Base-by-base conservation (phyloP, 2,888 invertebrate species). In the Ennomos erosarius region DNA sequence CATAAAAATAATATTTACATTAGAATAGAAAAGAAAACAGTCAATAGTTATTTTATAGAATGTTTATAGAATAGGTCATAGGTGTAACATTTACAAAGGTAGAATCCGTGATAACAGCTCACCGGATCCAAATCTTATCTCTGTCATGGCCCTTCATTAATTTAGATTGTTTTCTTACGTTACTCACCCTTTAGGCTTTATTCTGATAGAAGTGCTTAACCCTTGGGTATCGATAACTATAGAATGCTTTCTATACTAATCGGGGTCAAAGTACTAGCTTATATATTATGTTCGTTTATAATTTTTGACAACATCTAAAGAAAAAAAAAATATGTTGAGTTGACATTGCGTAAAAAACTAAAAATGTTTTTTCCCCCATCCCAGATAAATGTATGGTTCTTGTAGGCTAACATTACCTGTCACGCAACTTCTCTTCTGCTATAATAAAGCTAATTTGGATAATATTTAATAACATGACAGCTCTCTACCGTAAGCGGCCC, bases 81-180 rank as follows among this genome's bases (percentile, higher is more conserved):
- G 53, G 53, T 58, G 52, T 48, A 40, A 52, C 34, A 36, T 26
- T 6, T 26, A 38, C 8, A 47, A 37, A 54, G 59, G 54, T 54
- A 52, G 52, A 16, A 44, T 45, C 26, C 49, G 44, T 33, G 45
- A 44, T 53, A 49, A 54, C 49, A 45, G 26, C 45, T 42, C 48
- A 49, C 45, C 36, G 40, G 54, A 39, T 54, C 54, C 48, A 37
- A 59, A 54, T 54, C 59, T 40, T 49, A 54, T 54, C 59, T 49
- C 44, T 40, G 59, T 44, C 48, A 45, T 53, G 54, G 49, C 35
- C 54, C 49, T 59, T 59, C 59, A 59, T 59, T 59, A 59, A 59
- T 59, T 54, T 59, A 59, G 54, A 59, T 59, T 59, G 59, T 59
- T 54, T 59, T 59, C 59, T 59, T 59, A 59, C 59, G 43, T 59